These are phyloP conservation scores for Zophobas morio DNA, from an alignment of 1,140 invertebrate genomes.

Conservation along the genomic window DNA sequence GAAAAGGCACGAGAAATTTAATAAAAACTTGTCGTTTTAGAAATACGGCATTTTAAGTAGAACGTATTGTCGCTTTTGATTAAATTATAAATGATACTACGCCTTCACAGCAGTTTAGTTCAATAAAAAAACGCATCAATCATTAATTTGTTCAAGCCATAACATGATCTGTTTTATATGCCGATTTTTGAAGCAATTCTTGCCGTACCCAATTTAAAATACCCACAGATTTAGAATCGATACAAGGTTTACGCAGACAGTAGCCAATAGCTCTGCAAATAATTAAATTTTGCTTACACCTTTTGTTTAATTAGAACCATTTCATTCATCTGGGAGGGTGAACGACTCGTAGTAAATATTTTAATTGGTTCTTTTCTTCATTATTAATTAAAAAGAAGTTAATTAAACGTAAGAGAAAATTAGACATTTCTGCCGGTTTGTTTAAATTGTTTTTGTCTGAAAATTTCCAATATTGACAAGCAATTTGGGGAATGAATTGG, in stretches of 20 bases:
- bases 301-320: slow-evolving; percentile 36
- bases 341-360: slow-evolving; percentile 16
- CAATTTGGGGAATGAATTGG: not conserved
- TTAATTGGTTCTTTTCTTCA: slow-evolving; percentile 28
- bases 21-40: no score
- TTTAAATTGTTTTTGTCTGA: slow-evolving; percentile 10
- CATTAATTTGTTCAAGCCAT: no score
- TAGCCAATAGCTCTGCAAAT: not conserved
- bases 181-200: no score
- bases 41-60: no score
- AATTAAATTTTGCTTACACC: slow-evolving; percentile 24
- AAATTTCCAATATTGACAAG: slow-evolving; percentile 5
- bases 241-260: not conserved
- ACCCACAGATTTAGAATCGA: slow-evolving; percentile 4
- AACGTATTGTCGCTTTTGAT: no score
- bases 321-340: not conserved
- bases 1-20: no score
- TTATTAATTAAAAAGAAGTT: slow-evolving; percentile 12
- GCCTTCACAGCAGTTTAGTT: no score
- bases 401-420: slow-evolving; percentile 1
- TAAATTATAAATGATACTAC: no score
- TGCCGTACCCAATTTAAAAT: no score
- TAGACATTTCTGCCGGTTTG: slow-evolving; percentile 1
- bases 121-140: no score
- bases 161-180: no score